Conservation (phyloP, 2,797 vertebrate genomes). For the Labeo calbasu region DNA sequence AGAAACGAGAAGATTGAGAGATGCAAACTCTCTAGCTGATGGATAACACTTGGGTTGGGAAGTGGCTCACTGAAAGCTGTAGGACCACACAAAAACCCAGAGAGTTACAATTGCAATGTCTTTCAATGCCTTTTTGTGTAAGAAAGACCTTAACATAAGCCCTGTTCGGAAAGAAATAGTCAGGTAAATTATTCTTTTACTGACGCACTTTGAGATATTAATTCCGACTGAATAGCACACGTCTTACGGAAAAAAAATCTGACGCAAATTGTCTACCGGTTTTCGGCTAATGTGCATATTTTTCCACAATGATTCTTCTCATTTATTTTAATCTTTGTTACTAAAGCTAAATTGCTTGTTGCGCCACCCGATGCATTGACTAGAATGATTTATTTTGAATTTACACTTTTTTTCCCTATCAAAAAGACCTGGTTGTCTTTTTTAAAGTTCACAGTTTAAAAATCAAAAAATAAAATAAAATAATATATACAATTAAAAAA, state of each 20-base stretch:
- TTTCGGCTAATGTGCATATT: neutral
- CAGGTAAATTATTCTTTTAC: neutral
- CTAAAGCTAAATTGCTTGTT: neutral
- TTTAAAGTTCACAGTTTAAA: no score
- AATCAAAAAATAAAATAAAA: neutral
- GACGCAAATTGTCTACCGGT: neutral
- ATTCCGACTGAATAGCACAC: neutral
- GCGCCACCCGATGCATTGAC: neutral
- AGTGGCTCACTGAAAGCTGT: constrained; percentile 56
- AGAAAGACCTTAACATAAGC: neutral
- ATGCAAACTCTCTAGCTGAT: constrained; percentile 64
- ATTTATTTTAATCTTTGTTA: neutral
- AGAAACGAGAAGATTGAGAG: constrained; percentile 61
- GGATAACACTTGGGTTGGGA: constrained; percentile 65
- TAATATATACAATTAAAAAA: no score
- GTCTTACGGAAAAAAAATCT: neutral
- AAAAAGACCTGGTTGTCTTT: neutral
- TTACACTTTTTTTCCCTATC: neutral
- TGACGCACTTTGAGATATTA: neutral
- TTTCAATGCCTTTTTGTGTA: neutral
- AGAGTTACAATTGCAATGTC: neutral
- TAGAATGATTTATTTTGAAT: neutral
- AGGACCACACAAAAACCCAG: constrained; percentile 50
- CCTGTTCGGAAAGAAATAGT: neutral
- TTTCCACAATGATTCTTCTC: neutral